These are phyloP conservation scores for Coleophora flavipennella DNA, from an alignment of 2,888 invertebrate genomes.

Conservation along the genomic window DNA sequence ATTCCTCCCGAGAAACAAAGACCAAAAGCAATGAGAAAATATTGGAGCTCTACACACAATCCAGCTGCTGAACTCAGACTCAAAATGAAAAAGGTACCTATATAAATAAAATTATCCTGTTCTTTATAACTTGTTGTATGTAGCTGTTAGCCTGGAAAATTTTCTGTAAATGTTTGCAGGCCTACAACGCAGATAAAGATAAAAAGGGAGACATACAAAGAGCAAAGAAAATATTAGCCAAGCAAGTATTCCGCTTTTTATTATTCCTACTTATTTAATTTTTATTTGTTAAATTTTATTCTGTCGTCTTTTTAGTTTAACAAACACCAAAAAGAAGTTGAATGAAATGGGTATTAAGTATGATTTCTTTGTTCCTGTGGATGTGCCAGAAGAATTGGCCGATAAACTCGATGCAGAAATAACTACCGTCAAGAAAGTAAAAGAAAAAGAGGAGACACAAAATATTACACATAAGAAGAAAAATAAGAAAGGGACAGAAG, in stretches of 20 bases:
- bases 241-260: conserved; percentile 24
- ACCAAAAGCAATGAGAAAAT: conserved; percentile 65
- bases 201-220: conserved; percentile 44
- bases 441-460: conserved; percentile 2
- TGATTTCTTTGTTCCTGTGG: conserved; percentile 63
- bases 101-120: too few species aligned
- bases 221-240: conserved; percentile 46
- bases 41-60: conserved; percentile 59
- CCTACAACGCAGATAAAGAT: conserved; percentile 47
- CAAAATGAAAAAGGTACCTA: conserved; percentile 49
- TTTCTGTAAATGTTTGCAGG: conserved; percentile 26
- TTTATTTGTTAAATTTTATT: background rate
- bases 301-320: conserved; percentile 37
- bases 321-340: conserved; percentile 58
- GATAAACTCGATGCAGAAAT: too few species aligned
- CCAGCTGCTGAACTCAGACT: conserved; percentile 55
- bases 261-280: too few species aligned
- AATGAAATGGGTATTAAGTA: conserved; percentile 65
- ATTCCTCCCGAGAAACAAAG: conserved; percentile 79
- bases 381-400: conserved; percentile 42
- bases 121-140: too few species aligned
- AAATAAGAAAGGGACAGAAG: conserved; percentile 1
- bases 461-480: conserved; percentile 10
- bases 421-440: too few species aligned
- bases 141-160: too few species aligned